phyloP scores from a whole-genome alignment of 2,888 invertebrate species.

The Aphrophora alni region DNA sequence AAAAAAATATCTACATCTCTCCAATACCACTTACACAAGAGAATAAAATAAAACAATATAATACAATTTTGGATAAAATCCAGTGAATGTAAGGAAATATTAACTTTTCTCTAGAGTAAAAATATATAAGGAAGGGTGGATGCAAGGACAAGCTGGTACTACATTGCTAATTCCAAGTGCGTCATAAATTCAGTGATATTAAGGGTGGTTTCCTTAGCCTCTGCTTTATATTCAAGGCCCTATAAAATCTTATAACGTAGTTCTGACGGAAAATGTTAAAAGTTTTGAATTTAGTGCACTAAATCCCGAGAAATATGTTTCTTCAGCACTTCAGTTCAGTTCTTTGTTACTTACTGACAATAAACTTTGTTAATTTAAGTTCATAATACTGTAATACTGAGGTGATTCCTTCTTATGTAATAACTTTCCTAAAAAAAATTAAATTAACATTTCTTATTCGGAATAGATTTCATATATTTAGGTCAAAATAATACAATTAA shows the following conservation, averaged over 20 bases:
- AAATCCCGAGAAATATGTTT: neutral
- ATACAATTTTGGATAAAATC: no score
- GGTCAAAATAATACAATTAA: no score
- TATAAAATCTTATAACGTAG: neutral
- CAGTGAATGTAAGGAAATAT: neutral
- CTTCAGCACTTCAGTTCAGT: neutral
- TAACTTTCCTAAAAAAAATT: no score
- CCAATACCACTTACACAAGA: no score
- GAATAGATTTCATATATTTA: no score
- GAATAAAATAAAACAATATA: no score
- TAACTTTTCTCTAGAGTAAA: neutral
- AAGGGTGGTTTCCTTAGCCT: slow-evolving; percentile 2
- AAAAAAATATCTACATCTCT: no score
- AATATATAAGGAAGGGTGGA: neutral
- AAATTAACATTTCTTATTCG: neutral
- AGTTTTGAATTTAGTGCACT: neutral
- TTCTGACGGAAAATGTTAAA: neutral
- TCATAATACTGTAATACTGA: neutral
- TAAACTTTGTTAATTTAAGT: neutral
- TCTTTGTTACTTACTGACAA: neutral
- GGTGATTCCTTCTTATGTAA: neutral
- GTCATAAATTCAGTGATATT: neutral
- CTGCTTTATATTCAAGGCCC: neutral
- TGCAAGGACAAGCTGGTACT: neutral
- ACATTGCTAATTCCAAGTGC: neutral